Evolutionary conservation across 2,113 vertebrate genomes (phyloP), one percentile per base, ranked within the genome.

Genomic region (Scomber colias): DNA sequence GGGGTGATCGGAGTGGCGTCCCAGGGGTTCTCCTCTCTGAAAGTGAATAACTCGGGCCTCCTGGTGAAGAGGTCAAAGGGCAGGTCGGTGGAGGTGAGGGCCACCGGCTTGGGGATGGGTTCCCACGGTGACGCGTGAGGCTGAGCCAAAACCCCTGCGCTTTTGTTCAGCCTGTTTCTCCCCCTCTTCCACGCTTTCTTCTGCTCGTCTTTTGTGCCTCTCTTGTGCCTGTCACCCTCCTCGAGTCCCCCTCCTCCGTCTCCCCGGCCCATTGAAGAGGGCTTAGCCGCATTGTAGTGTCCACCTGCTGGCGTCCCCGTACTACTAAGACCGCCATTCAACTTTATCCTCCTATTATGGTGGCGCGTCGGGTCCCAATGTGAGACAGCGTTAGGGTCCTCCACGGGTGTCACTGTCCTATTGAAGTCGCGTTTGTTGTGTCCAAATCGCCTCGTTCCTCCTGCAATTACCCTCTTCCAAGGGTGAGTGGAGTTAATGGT

Each of bases 11-110:
- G 95, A 3, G 95, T 95, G 50, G 94, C 94, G 24, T 94, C 93
- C 92, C 93, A 94, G 1, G 94, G 92, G 76, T 95, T 93, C n/a
- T 95, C 93, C 77, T 94, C 90, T 5, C 92, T 84, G 79, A 90
- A 89, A 12, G 95, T 94, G 86, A 92, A 86, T 46, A 92, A 79
- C 75, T 95, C 94, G 6, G 79, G 35, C 64, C 85, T 89, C 70
- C 87, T 90, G 61, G 94, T 95, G 68, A 93, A 84, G 15, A 93
- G 79, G 80, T 94, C 94, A 61, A 94, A 91, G 24, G 95, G 93
- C 81, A 92, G 19, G 75, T 95, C 94, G 8, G 94, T 94, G 48
- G 97, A 96, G 56, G 97, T 97, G 75, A 97, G 96, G 12, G 96
- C 95, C 86, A 95, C 78, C 0, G 95, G 89, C 83, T 95, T 83